phyloP scores from a whole-genome alignment of 2,113 vertebrate genomes.

The Chloebia gouldiae region DNA sequence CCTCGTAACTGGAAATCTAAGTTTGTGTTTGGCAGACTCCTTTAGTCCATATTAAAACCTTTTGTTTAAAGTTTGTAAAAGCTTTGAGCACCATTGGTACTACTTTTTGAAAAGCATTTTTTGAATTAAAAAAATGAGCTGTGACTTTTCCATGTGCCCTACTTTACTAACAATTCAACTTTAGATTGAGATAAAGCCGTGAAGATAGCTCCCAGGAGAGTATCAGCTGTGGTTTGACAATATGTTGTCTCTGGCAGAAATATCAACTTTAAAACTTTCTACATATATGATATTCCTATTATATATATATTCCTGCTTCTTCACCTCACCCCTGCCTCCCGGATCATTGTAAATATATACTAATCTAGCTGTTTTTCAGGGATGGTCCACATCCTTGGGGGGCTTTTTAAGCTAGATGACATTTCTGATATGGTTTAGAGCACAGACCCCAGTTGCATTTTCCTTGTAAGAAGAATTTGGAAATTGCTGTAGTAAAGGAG shows the following conservation, averaged over 20 bases:
- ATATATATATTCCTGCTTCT: not conserved
- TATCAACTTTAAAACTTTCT: not conserved
- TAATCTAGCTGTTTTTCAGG: not conserved
- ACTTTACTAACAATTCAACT: not conserved
- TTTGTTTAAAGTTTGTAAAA: not conserved
- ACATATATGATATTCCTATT: not conserved
- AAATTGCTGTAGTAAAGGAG: not conserved
- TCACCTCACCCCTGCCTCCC: not conserved
- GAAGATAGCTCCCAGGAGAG: not conserved
- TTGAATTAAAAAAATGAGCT: not conserved
- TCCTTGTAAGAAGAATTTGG: not conserved
- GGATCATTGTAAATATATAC: not conserved
- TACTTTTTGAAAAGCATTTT: not conserved
- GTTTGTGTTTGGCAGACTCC: not conserved
- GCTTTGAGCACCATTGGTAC: not conserved
- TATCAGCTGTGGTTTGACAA: not conserved
- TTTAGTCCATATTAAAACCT: not conserved
- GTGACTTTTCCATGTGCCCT: not conserved
- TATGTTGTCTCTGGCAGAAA: not conserved
- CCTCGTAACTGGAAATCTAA: not conserved
- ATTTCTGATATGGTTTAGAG: not conserved
- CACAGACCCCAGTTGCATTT: not conserved
- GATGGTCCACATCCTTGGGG: not conserved
- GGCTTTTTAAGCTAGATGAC: not conserved
- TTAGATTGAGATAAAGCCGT: not conserved